Conservation (phyloP, 2,113 vertebrate genomes). For the Mellivora capensis region DNA sequence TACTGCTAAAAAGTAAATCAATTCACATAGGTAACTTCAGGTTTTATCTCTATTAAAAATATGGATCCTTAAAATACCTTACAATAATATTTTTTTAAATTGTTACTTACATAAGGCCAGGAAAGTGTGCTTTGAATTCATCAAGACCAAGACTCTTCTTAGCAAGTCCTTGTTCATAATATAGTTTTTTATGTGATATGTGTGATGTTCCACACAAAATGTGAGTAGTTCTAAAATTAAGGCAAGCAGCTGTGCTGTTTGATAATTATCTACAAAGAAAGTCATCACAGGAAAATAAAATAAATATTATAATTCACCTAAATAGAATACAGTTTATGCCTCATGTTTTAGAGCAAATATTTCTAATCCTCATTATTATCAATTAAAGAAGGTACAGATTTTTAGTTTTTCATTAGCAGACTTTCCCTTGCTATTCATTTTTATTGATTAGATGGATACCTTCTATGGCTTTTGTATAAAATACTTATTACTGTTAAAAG, state of each 20-base stretch:
- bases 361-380: constrained; percentile 1
- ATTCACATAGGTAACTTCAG: background rate
- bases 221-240: constrained; percentile 97
- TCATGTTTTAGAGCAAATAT: background rate
- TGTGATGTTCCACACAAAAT: constrained; percentile 98
- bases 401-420: constrained; percentile 37
- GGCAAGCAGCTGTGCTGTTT: constrained; percentile 96
- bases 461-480: constrained; percentile 12
- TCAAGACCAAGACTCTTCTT: constrained; percentile 95
- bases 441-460: background rate
- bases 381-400: background rate
- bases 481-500: background rate
- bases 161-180: constrained; percentile 99
- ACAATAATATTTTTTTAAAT: constrained; percentile 27
- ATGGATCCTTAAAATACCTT: constrained; percentile 25
- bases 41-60: constrained; percentile 33
- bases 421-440: background rate
- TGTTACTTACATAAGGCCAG: constrained; percentile 95
- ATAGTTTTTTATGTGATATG: constrained; percentile 99
- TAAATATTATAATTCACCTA: background rate
- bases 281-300: constrained; percentile 36
- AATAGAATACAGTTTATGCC: background rate
- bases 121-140: constrained; percentile 99
- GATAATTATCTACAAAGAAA: constrained; percentile 92
- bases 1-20: background rate